These are phyloP conservation scores for Heteractis magnifica DNA, from an alignment of 92 coral and sea anemone genomes.

Conservation along the genomic window DNA sequence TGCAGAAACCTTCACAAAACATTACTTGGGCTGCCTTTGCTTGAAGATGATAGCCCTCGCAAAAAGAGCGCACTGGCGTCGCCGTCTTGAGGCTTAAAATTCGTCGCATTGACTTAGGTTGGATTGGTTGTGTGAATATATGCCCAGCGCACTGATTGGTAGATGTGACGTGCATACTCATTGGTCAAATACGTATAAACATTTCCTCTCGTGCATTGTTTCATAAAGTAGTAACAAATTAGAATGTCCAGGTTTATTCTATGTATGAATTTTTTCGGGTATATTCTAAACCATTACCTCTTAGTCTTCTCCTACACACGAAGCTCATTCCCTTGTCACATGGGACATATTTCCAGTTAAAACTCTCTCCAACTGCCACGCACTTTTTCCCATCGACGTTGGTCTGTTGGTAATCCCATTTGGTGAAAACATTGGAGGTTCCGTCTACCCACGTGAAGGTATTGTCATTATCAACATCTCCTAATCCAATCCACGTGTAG, in stretches of 20 bases:
- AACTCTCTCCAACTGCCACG: constrained; percentile 56
- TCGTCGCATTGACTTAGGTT: too few relatives aligned
- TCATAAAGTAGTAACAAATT: background rate
- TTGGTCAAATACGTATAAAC: background rate
- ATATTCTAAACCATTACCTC: constrained; percentile 52
- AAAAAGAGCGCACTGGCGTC: too few relatives aligned
- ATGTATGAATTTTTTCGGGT: too few relatives aligned
- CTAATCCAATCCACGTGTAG: constrained; percentile 91
- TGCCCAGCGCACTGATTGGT: background rate
- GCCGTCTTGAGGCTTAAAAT: too few relatives aligned
- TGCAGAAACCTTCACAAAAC: too few relatives aligned
- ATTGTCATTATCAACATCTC: constrained; percentile 64
- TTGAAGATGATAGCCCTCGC: too few relatives aligned
- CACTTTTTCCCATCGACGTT: constrained; percentile 68
- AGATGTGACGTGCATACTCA: background rate
- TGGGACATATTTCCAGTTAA: constrained; percentile 77
- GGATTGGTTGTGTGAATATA: too few relatives aligned
- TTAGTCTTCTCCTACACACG: constrained; percentile 79
- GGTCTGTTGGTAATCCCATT: constrained; percentile 69
- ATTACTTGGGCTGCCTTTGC: too few relatives aligned
- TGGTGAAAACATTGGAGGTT: constrained; percentile 50
- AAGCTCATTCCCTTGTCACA: constrained; percentile 76
- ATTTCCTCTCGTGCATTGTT: background rate
- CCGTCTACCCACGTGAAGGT: constrained; percentile 85
- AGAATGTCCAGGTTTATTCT: too few relatives aligned